Percentiles rank a stretch among this genome's conserved stretches.
These are phyloP conservation scores for Palythoa caribaeorum DNA, from an alignment of 92 coral and sea anemone genomes.

Conservation along the genomic window DNA sequence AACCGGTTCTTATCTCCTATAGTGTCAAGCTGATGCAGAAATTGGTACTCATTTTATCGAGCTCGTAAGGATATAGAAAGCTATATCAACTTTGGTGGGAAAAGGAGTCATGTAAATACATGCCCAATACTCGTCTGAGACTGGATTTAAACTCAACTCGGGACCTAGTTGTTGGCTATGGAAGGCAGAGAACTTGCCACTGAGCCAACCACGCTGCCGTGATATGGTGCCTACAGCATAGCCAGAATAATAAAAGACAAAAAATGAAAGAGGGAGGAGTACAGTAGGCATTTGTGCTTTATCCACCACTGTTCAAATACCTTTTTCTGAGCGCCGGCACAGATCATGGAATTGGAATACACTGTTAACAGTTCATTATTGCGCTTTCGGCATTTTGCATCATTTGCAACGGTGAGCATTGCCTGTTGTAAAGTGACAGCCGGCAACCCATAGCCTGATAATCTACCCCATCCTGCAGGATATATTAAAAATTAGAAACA, in stretches of 20 bases:
- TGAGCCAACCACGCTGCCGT: no score
- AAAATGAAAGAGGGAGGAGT: background rate
- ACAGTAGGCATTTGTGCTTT: background rate
- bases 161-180: no score
- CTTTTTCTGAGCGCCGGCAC: conserved; percentile 61
- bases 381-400: conserved; percentile 23
- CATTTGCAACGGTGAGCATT: conserved; percentile 41
- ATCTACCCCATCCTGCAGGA: conserved; percentile 56
- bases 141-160: no score
- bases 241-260: no score
- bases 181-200: no score
- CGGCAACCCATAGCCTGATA: conserved; percentile 32
- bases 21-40: no score
- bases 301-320: background rate
- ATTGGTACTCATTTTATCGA: no score
- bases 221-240: background rate
- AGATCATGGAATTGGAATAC: conserved; percentile 50
- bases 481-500: background rate
- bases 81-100: no score
- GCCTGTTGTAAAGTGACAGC: conserved; percentile 56
- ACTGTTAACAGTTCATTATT: conserved; percentile 31
- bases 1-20: no score
- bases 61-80: no score
- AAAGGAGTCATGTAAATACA: no score
- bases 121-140: no score